These are phyloP conservation scores for Rhinichthys klamathensis DNA, from an alignment of 2,113 vertebrate genomes.

Conservation along the genomic window DNA sequence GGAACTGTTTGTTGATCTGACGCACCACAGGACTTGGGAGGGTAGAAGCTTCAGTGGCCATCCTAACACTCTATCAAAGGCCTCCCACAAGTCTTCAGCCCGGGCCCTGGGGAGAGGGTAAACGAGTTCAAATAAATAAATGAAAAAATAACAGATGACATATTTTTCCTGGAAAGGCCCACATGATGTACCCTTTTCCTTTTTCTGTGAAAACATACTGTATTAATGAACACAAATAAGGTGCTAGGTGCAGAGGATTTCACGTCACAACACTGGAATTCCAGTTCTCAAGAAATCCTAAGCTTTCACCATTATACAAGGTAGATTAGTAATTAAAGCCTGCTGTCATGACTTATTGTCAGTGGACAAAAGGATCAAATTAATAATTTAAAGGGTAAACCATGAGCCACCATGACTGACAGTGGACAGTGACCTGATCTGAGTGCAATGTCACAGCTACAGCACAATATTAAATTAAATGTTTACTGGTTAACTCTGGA, in stretches of 20 bases:
- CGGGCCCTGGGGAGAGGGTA: slow-evolving; percentile 76
- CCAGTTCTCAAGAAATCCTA: not conserved
- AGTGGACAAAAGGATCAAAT: not conserved
- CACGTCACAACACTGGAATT: not conserved
- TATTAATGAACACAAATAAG: not conserved
- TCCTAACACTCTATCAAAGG: slow-evolving; percentile 90
- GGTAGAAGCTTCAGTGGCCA: slow-evolving; percentile 95
- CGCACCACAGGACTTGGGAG: slow-evolving; percentile 95
- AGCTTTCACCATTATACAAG: not conserved
- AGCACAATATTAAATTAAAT: no score
- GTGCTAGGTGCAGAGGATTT: not conserved
- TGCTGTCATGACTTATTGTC: not conserved
- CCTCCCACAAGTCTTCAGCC: slow-evolving; percentile 81
- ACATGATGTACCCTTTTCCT: not conserved
- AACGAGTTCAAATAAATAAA: not conserved
- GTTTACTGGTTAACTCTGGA: no score
- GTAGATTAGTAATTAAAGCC: not conserved
- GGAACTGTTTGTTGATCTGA: slow-evolving; percentile 99
- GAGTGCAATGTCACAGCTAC: not conserved
- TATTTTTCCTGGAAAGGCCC: not conserved
- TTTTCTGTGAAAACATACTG: not conserved
- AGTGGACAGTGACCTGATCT: not conserved
- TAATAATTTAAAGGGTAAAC: not conserved
- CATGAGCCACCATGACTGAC: not conserved
- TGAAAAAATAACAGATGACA: not conserved